Conservation (phyloP, 2,113 vertebrate genomes). For the Forbesichthys papilliferus region DNA sequence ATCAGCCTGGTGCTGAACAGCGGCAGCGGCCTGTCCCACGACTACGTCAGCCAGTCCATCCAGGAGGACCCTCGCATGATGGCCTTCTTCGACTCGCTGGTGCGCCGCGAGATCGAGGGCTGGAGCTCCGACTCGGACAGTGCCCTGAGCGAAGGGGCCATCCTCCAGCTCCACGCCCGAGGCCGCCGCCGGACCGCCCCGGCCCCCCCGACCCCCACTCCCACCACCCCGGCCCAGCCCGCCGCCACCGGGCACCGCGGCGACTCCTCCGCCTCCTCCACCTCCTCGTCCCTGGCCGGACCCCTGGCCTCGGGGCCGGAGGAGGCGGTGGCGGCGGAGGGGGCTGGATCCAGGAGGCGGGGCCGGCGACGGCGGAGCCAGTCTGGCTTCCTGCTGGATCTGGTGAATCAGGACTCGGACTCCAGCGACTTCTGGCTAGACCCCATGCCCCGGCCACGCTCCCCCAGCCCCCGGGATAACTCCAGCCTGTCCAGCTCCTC, state of each 20-base stretch:
- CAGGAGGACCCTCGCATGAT: conserved; percentile 98
- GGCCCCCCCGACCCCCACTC: neutral
- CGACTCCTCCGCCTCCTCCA: conserved; percentile 84
- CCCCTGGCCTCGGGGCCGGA: conserved; percentile 57
- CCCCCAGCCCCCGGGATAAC: conserved; percentile 88
- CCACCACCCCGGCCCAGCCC: neutral
- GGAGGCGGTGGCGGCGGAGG: conserved; percentile 44
- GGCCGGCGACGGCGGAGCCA: conserved; percentile 67
- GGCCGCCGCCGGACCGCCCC: conserved; percentile 74
- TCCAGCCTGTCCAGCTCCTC: conserved; percentile 78
- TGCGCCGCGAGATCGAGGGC: conserved; percentile 94
- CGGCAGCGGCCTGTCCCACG: conserved; percentile 93
- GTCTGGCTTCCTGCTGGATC: conserved; percentile 85
- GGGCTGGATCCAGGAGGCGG: conserved; percentile 39
- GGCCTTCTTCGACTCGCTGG: conserved; percentile 98
- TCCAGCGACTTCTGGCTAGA: conserved; percentile 82
- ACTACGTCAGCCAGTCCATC: conserved; percentile 96
- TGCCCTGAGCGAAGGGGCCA: conserved; percentile 91
- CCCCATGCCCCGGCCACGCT: conserved; percentile 89
- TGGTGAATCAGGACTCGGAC: conserved; percentile 87
- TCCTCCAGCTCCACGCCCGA: conserved; percentile 91
- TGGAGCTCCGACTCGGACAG: conserved; percentile 98
- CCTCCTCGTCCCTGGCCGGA: conserved; percentile 79
- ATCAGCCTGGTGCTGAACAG: conserved; percentile 98
- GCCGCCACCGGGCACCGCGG: conserved; percentile 59